These are phyloP conservation scores for Saguinus midas DNA, from an alignment of 2,113 vertebrate species.

Conservation along the genomic window DNA sequence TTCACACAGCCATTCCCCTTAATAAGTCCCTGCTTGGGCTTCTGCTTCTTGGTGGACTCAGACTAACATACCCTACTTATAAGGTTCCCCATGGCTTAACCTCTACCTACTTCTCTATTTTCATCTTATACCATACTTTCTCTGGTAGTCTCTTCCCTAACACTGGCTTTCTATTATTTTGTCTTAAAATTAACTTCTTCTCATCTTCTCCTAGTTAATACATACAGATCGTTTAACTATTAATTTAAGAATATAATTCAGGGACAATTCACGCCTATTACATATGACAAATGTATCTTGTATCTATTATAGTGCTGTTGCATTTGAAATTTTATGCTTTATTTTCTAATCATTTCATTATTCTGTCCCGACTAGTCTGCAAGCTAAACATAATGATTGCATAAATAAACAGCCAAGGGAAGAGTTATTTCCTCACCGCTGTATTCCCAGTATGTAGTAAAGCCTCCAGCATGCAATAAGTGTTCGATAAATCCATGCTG, in stretches of 20 bases:
- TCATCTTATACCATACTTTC: not conserved
- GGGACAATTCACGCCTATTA: not conserved
- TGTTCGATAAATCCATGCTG: not conserved
- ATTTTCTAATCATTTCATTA: not conserved
- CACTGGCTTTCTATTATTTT: not conserved
- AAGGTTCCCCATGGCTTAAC: not conserved
- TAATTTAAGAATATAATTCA: not conserved
- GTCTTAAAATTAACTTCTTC: not conserved
- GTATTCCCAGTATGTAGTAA: not conserved
- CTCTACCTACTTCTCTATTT: not conserved
- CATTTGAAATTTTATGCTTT: not conserved
- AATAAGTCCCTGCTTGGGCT: not conserved
- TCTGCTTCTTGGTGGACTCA: not conserved
- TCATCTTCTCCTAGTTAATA: not conserved
- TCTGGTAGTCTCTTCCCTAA: not conserved
- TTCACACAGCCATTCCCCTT: not conserved
- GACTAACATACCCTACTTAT: not conserved
- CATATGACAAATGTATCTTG: not conserved
- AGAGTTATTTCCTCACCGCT: not conserved
- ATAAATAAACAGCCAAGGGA: not conserved
- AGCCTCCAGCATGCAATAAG: not conserved
- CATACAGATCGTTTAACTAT: not conserved
- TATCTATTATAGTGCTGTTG: not conserved
- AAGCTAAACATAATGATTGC: not conserved
- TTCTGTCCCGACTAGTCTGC: not conserved